Evolutionary conservation across 2,113 vertebrate species (phyloP).

Genomic region (Athene cunicularia): DNA sequence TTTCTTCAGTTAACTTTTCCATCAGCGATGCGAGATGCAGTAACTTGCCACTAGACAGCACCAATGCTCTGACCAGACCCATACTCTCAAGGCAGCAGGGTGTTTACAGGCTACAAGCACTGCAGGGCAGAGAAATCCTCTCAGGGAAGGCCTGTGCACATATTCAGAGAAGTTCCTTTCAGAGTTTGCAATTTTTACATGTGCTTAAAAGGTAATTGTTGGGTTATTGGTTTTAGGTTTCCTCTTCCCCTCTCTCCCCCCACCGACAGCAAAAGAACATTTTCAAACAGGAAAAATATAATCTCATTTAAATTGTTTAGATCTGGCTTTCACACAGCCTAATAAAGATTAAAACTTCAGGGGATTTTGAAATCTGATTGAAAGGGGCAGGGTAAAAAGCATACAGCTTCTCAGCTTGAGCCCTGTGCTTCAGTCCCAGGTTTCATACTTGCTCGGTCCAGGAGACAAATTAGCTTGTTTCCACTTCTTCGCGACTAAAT

Average conservation of each 20-base stretch:
- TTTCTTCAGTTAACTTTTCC: background rate
- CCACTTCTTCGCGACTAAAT: background rate
- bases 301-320: background rate
- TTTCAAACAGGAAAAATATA: background rate
- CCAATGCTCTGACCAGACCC: constrained; percentile 8
- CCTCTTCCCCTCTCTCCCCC: background rate
- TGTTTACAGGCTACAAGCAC: background rate
- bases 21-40: background rate
- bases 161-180: background rate
- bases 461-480: background rate
- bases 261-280: background rate
- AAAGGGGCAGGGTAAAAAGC: background rate
- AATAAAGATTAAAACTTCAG: background rate
- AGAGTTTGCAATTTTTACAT: background rate
- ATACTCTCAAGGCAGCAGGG: background rate
- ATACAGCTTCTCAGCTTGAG: background rate
- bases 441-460: background rate
- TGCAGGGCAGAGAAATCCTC: background rate
- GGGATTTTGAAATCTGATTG: background rate
- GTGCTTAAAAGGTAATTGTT: background rate
- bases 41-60: constrained; percentile 63
- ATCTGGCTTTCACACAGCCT: background rate
- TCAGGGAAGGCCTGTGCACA: background rate
- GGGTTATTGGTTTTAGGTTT: background rate
- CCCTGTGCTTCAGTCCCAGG: background rate